Percentiles rank a stretch among this genome's conserved stretches.
Conservation (phyloP, 2,797 vertebrate genomes). For the Potorous gilbertii region DNA sequence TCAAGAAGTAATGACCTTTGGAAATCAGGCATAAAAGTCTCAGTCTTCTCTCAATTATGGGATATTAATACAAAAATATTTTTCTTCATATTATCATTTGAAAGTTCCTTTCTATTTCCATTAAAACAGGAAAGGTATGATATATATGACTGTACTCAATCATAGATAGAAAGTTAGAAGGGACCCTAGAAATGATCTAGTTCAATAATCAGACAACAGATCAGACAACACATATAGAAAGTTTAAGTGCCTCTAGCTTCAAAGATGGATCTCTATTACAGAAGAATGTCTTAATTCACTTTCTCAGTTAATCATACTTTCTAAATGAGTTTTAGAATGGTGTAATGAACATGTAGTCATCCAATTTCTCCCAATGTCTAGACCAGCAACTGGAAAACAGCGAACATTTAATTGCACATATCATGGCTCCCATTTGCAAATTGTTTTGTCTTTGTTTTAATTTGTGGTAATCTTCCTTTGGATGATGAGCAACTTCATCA, state of each 20-base stretch:
- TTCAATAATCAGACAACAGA: neutral
- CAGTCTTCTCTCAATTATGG: neutral
- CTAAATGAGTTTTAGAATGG: neutral
- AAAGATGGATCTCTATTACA: neutral
- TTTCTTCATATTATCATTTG: neutral
- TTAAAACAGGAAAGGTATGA: neutral
- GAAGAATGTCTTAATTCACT: neutral
- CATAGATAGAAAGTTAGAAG: neutral
- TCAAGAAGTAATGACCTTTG: neutral
- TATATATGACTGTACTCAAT: neutral
- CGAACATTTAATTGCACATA: neutral
- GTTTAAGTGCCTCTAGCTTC: neutral
- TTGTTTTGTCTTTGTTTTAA: neutral
- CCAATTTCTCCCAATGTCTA: neutral
- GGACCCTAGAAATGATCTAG: neutral
- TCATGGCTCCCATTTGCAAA: neutral
- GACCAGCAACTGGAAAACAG: neutral
- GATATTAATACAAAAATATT: neutral
- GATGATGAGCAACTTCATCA: slow-evolving; percentile 47
- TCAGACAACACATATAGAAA: neutral
- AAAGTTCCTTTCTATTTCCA: slow-evolving; percentile 5
- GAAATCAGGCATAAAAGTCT: slow-evolving; percentile 12
- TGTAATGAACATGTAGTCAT: neutral
- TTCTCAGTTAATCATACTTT: neutral
- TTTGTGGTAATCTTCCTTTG: slow-evolving; percentile 31